phyloP scores from a whole-genome alignment of 2,888 invertebrate genomes.

The Oegoconia quadripuncta region DNA sequence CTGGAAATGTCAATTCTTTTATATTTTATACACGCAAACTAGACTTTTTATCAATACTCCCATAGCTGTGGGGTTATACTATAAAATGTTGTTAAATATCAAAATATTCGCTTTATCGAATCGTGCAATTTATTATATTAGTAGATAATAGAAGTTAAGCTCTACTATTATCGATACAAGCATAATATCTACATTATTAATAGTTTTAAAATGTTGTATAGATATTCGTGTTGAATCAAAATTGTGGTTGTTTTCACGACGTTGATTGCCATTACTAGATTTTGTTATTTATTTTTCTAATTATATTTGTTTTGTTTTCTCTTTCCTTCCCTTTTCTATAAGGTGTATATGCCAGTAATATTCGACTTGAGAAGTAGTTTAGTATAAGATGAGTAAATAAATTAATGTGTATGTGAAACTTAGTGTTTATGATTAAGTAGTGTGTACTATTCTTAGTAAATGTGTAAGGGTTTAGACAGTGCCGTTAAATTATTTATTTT shows the following conservation, averaged over 20 bases:
- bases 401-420: conserved; percentile 58
- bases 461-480: conserved; percentile 68
- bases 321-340: conserved; percentile 36
- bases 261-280: conserved; percentile 33
- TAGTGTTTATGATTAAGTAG: conserved; percentile 57
- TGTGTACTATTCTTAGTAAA: conserved; percentile 63
- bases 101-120: conserved; percentile 71
- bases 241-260: conserved; percentile 21
- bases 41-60: no score
- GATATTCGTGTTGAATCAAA: conserved; percentile 31
- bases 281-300: conserved; percentile 77
- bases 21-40: conserved; percentile 34
- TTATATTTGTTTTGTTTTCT: conserved; percentile 57
- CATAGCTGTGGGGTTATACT: conserved; percentile 36
- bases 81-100: conserved; percentile 27
- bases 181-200: conserved; percentile 51
- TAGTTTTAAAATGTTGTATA: conserved; percentile 48
- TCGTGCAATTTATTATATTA: conserved; percentile 73
- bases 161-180: conserved; percentile 33
- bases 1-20: conserved; percentile 17
- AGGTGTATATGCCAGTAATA: conserved; percentile 71
- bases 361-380: conserved; percentile 51
- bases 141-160: conserved; percentile 60
- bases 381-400: conserved; percentile 43
- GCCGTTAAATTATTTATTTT: conserved; percentile 77